Percentiles rank a stretch among this genome's conserved stretches.
phyloP scores from a whole-genome alignment of 2,113 vertebrate genomes.

The Callipepla squamata region DNA sequence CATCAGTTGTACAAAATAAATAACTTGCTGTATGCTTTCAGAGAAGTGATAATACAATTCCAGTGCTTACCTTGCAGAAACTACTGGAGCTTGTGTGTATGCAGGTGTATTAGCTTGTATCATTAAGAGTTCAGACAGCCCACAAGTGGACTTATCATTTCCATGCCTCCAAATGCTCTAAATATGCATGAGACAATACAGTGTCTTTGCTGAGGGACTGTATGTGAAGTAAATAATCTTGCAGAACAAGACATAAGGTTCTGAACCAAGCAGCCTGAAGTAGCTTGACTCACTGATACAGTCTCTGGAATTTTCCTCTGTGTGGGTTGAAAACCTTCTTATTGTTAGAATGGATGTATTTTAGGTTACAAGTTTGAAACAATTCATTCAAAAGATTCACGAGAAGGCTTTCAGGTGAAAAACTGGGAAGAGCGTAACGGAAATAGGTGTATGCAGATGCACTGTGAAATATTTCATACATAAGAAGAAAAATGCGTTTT shows the following conservation, averaged over 20 bases:
- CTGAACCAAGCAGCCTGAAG: constrained; percentile 20
- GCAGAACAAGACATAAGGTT: background rate
- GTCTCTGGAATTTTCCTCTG: constrained; percentile 59
- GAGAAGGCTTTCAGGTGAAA: constrained; percentile 23
- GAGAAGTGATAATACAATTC: background rate
- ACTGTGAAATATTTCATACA: background rate
- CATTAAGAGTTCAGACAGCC: background rate
- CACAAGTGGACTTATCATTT: background rate
- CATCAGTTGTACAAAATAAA: background rate
- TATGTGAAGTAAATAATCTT: background rate
- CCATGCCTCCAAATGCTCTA: background rate
- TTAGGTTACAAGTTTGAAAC: constrained; percentile 24
- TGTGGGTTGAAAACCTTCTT: constrained; percentile 58
- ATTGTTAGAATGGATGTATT: constrained; percentile 53
- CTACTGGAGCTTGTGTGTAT: background rate
- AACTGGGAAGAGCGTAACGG: background rate
- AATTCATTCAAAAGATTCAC: constrained; percentile 56
- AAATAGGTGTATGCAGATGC: background rate
- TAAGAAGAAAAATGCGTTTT: background rate
- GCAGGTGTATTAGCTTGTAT: background rate
- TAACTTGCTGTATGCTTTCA: background rate
- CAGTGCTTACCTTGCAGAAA: background rate
- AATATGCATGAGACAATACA: background rate
- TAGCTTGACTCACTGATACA: constrained; percentile 50
- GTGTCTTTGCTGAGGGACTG: background rate